phyloP scores from a whole-genome alignment of 2,888 invertebrate genomes.

The Melanostoma scalare region DNA sequence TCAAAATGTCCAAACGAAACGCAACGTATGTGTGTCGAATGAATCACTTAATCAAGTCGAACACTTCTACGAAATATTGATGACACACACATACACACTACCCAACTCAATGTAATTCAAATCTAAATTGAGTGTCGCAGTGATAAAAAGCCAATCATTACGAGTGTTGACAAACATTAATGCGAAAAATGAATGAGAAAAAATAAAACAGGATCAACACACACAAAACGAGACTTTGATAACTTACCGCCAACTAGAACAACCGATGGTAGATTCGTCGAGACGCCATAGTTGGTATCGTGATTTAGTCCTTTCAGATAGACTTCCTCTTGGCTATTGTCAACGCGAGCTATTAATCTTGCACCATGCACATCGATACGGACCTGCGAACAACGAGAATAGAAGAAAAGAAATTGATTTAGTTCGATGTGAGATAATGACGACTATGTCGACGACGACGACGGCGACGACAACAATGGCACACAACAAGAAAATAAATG shows the following conservation, averaged over 20 bases:
- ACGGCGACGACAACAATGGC: not conserved
- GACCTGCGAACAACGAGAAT: conserved; percentile 81
- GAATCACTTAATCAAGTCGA: not conserved
- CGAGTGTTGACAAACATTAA: conserved; percentile 29
- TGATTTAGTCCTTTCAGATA: conserved; percentile 92
- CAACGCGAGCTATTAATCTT: conserved; percentile 92
- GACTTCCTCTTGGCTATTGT: conserved; percentile 91
- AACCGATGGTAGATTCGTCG: conserved; percentile 92
- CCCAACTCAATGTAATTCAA: conserved; percentile 20
- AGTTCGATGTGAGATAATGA: conserved; percentile 52
- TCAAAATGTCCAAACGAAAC: not conserved
- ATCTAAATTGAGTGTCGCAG: conserved; percentile 29
- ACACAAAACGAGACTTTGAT: conserved; percentile 7
- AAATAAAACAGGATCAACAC: not conserved
- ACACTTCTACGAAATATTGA: not conserved
- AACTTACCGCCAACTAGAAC: conserved; percentile 92
- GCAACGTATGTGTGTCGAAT: not conserved
- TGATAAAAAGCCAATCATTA: conserved; percentile 41
- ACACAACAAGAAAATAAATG: not conserved
- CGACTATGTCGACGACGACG: conserved; percentile 16
- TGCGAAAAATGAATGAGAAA: conserved; percentile 20
- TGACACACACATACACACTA: not conserved
- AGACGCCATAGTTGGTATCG: conserved; percentile 93
- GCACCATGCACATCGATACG: conserved; percentile 94
- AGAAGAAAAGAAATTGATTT: conserved; percentile 63